These are phyloP conservation scores for Drosophila colorata DNA, from an alignment of 2,888 invertebrate genomes.

Conservation along the genomic window DNA sequence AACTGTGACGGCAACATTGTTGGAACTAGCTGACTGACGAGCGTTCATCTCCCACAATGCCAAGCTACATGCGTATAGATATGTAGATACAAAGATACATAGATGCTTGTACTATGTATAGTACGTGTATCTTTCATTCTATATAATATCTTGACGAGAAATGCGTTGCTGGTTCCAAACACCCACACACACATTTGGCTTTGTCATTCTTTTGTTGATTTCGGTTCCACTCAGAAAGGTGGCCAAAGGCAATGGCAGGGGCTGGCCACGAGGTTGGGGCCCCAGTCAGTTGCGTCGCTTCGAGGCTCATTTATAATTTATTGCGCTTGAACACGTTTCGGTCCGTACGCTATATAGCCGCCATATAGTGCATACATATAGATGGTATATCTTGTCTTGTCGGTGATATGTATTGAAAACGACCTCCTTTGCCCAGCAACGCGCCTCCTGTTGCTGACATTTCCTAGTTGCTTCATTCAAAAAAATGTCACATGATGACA, in stretches of 20 bases:
- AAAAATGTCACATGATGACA: constrained; percentile 76
- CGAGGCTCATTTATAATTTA: constrained; percentile 78
- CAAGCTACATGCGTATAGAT: constrained; percentile 3
- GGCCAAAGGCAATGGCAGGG: constrained; percentile 16
- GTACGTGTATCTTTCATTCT: constrained; percentile 41
- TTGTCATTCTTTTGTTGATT: constrained; percentile 57
- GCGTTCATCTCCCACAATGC: constrained; percentile 54
- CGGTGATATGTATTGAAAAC: constrained; percentile 31
- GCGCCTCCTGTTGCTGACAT: constrained; percentile 50
- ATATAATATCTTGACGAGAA: constrained; percentile 36
- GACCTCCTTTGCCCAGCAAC: constrained; percentile 44
- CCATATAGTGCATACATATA: constrained; percentile 7
- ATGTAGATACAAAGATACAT: constrained; percentile 2
- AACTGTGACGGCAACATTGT: constrained; percentile 53
- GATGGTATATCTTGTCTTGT: constrained; percentile 22
- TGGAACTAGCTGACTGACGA: constrained; percentile 55
- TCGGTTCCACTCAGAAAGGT: background rate
- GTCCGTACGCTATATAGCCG: constrained; percentile 36
- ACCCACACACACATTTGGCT: constrained; percentile 36
- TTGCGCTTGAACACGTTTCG: constrained; percentile 78
- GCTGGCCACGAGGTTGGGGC: constrained; percentile 25
- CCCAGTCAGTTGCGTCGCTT: constrained; percentile 60
- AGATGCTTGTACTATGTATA: constrained; percentile 50
- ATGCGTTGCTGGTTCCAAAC: constrained; percentile 60
- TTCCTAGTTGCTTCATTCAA: constrained; percentile 67